A percentile compares a stretch with the other conserved stretches of the same genome.
Evolutionary conservation across 2,797 vertebrate genomes (phyloP).

Genomic region (Peromyscus aztecus): DNA sequence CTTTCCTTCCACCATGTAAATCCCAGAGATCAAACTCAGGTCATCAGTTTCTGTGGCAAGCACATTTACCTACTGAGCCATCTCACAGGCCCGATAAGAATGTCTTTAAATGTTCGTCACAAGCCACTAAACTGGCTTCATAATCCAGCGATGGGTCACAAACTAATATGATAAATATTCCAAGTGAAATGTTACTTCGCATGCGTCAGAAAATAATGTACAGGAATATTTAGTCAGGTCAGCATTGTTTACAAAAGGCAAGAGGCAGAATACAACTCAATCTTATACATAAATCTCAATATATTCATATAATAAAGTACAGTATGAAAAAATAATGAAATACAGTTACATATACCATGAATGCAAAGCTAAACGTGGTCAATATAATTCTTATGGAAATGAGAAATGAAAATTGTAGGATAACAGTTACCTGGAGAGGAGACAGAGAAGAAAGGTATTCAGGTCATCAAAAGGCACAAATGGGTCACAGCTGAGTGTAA

Average conservation of each 20-base stretch:
- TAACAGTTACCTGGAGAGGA: neutral
- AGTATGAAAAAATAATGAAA: slow-evolving; percentile 44
- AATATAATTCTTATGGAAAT: slow-evolving; percentile 12
- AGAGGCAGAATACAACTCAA: neutral
- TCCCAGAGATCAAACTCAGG: neutral
- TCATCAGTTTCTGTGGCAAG: neutral
- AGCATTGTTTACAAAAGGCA: neutral
- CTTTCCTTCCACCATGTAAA: neutral
- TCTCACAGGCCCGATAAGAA: neutral
- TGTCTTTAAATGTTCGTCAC: neutral
- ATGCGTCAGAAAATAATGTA: neutral
- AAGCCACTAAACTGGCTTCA: neutral
- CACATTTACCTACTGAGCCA: neutral
- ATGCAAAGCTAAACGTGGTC: neutral
- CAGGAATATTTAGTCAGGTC: neutral
- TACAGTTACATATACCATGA: neutral
- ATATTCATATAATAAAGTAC: neutral
- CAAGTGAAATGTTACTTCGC: neutral
- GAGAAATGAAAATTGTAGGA: neutral
- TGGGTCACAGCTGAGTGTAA: neutral
- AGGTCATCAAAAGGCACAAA: neutral
- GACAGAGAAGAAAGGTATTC: neutral
- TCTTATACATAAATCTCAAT: slow-evolving; percentile 3
- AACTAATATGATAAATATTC: slow-evolving; percentile 8
- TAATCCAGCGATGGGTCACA: neutral